Conservation (phyloP, 2,113 vertebrate genomes). For the Cettia cetti region DNA sequence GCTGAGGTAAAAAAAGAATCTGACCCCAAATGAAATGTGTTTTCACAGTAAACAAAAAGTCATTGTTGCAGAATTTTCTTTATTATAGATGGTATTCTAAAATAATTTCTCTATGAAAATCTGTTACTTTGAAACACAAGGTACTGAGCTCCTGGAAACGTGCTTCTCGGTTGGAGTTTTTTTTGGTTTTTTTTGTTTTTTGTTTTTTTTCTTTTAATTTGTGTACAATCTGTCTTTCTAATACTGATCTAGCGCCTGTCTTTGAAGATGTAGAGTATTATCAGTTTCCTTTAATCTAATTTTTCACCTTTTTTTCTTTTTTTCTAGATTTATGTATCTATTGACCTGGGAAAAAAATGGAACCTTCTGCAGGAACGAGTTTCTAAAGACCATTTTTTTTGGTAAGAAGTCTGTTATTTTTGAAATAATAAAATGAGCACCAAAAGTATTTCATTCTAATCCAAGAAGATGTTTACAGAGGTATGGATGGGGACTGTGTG, state of each 20-base stretch:
- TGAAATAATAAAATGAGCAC: background rate
- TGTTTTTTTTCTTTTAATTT: background rate
- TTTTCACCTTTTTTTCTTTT: background rate
- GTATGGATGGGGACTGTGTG: background rate
- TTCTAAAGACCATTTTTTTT: conserved; percentile 91
- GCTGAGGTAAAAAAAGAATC: background rate
- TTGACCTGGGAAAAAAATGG: conserved; percentile 91
- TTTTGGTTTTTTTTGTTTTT: background rate
- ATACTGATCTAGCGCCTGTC: background rate
- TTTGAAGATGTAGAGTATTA: background rate
- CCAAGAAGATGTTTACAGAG: background rate
- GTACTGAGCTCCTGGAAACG: background rate
- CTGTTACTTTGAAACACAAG: background rate
- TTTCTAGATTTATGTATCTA: conserved; percentile 84
- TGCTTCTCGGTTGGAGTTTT: background rate
- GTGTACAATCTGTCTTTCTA: background rate
- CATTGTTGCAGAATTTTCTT: background rate
- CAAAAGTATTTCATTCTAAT: background rate
- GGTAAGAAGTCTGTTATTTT: conserved; percentile 72
- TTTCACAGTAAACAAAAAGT: background rate
- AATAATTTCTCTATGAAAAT: background rate
- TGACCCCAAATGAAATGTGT: background rate
- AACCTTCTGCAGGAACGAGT: conserved; percentile 88
- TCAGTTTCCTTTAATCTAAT: background rate
- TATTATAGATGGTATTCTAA: background rate